These are phyloP conservation scores for Porites lutea DNA, from an alignment of 64 coral and sea anemone species.

Conservation along the genomic window DNA sequence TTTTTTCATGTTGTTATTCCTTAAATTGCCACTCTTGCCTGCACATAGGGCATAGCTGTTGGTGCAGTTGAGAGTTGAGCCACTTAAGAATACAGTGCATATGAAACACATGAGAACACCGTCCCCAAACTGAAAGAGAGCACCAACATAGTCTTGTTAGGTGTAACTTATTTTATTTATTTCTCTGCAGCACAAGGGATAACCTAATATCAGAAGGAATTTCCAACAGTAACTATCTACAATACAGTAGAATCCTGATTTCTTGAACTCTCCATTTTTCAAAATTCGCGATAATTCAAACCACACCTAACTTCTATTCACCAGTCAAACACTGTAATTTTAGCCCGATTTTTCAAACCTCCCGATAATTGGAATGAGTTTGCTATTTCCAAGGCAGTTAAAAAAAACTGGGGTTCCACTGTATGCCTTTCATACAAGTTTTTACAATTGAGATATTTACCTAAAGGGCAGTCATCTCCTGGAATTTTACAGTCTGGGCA, in stretches of 20 bases:
- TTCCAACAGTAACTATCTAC: no score
- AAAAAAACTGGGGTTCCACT: no score
- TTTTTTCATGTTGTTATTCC: conserved; percentile 46
- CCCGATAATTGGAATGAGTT: background rate
- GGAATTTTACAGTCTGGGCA: conserved; percentile 98
- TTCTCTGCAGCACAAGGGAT: no score
- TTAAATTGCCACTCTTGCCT: conserved; percentile 99
- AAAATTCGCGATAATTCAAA: no score
- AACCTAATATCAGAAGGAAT: no score
- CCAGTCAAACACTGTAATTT: no score
- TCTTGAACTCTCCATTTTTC: no score
- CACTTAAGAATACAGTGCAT: conserved; percentile 99
- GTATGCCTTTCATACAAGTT: background rate
- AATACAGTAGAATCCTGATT: no score
- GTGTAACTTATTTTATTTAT: background rate
- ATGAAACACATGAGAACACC: conserved; percentile 98
- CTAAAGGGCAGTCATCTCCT: conserved; percentile 98
- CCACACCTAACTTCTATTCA: no score
- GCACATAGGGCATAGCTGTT: conserved; percentile 99
- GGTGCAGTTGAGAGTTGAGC: conserved; percentile 95
- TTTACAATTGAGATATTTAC: conserved; percentile 29
- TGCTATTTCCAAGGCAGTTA: no score
- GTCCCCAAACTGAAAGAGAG: conserved; percentile 92
- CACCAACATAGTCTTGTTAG: background rate
- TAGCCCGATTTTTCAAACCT: no score